These are phyloP conservation scores for Sorex araneus DNA, from an alignment of 2,113 vertebrate genomes.

Conservation along the genomic window DNA sequence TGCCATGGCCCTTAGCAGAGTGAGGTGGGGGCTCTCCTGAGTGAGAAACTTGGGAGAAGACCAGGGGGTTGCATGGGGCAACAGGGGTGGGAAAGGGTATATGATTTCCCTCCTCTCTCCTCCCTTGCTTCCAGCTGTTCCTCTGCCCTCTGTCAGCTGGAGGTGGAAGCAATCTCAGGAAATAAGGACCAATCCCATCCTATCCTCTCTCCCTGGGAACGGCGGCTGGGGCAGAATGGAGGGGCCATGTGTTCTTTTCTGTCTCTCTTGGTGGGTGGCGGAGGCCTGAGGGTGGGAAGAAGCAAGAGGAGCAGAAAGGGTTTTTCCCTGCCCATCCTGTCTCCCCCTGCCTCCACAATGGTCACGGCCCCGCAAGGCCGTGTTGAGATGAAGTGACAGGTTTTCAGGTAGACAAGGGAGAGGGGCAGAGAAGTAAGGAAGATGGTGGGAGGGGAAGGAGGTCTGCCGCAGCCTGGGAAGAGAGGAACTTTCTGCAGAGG, in stretches of 20 bases:
- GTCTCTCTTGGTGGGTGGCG: not conserved
- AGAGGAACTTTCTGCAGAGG: slow-evolving; percentile 6
- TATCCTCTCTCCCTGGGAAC: not conserved
- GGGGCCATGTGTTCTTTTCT: not conserved
- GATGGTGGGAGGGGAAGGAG: not conserved
- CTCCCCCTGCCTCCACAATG: not conserved
- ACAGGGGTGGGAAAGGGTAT: too few species aligned
- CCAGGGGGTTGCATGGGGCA: accelerated
- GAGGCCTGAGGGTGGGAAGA: not conserved
- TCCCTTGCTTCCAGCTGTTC: too few species aligned
- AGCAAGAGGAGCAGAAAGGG: not conserved
- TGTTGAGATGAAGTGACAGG: not conserved
- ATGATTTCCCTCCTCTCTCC: too few species aligned
- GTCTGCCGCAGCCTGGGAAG: not conserved
- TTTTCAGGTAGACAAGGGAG: not conserved
- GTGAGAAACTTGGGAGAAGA: not conserved
- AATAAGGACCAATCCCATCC: not conserved
- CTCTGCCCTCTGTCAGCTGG: not conserved
- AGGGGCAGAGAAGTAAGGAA: not conserved
- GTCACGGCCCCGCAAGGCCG: not conserved
- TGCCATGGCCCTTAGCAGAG: not conserved
- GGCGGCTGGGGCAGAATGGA: not conserved
- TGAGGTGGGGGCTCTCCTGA: not conserved
- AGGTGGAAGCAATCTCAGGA: not conserved
- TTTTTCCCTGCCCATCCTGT: not conserved